Percentiles rank a stretch among this genome's conserved stretches.
Conservation (phyloP, 2,113 vertebrate species). For the Albula goreensis region DNA sequence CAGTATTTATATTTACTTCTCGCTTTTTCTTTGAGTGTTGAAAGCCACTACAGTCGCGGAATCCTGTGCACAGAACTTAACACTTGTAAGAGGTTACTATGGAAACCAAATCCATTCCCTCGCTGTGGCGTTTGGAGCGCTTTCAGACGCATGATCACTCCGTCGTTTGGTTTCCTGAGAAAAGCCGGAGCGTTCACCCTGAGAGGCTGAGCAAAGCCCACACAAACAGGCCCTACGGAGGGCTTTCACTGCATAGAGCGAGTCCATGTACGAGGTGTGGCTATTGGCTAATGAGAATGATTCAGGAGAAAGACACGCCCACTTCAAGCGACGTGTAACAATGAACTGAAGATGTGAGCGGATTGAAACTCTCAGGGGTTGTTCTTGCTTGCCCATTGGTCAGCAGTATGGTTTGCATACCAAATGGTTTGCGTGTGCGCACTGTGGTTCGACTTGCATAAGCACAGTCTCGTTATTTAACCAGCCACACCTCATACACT, state of each 20-base stretch:
- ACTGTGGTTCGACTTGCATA: no score
- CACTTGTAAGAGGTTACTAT: slow-evolving; percentile 7
- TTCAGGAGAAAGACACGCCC: no score
- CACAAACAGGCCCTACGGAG: background rate
- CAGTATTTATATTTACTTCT: background rate
- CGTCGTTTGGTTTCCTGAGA: background rate
- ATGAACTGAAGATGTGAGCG: no score
- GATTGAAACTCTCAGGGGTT: no score
- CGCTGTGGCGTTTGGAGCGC: background rate
- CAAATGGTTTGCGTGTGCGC: no score
- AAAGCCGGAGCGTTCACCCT: background rate
- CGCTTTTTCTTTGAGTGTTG: background rate
- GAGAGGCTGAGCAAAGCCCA: background rate
- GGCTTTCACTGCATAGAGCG: background rate
- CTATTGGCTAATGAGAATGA: no score
- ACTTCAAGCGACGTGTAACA: no score
- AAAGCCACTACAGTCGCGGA: background rate
- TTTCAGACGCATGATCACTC: slow-evolving; percentile 1
- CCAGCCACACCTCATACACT: no score
- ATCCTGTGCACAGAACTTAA: slow-evolving; percentile 6
- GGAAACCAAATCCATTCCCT: background rate
- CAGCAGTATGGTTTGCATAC: no score
- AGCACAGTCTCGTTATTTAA: no score
- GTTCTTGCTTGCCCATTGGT: no score
- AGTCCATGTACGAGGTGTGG: background rate